These are phyloP conservation scores for Timema podura DNA, from an alignment of 2,888 invertebrate species.

Conservation along the genomic window DNA sequence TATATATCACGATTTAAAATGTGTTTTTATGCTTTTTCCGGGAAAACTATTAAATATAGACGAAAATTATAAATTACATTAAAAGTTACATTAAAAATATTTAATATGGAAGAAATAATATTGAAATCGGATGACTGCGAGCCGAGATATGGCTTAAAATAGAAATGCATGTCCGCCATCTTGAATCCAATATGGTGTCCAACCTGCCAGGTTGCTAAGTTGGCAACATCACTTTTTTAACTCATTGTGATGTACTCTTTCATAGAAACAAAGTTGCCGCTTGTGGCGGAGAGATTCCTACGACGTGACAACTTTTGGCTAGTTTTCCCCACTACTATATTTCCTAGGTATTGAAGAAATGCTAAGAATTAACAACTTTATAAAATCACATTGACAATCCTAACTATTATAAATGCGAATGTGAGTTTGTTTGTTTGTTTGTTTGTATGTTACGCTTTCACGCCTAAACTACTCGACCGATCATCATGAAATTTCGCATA, in stretches of 20 bases:
- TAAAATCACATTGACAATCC: too few relatives aligned
- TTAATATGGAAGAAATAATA: not conserved
- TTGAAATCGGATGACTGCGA: not conserved
- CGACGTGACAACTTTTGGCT: not conserved
- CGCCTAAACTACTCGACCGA: too few relatives aligned
- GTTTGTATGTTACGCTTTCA: too few relatives aligned
- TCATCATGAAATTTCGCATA: too few relatives aligned
- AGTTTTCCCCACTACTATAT: too few relatives aligned
- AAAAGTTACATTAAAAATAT: not conserved
- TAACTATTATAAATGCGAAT: too few relatives aligned
- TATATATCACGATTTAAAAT: not conserved
- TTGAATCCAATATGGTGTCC: not conserved
- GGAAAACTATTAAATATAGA: not conserved
- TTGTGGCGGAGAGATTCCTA: not conserved
- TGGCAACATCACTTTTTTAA: not conserved
- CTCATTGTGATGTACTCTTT: not conserved
- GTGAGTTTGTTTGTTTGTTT: too few relatives aligned
- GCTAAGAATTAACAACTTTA: too few relatives aligned
- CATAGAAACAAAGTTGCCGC: not conserved
- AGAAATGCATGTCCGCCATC: not conserved
- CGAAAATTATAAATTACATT: not conserved
- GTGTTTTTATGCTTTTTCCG: not conserved
- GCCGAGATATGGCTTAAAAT: not conserved
- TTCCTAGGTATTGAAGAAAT: too few relatives aligned
- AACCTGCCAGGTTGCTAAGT: not conserved